Evolutionary conservation across 2,797 vertebrate genomes (phyloP).

Genomic region (Tinamus major): DNA sequence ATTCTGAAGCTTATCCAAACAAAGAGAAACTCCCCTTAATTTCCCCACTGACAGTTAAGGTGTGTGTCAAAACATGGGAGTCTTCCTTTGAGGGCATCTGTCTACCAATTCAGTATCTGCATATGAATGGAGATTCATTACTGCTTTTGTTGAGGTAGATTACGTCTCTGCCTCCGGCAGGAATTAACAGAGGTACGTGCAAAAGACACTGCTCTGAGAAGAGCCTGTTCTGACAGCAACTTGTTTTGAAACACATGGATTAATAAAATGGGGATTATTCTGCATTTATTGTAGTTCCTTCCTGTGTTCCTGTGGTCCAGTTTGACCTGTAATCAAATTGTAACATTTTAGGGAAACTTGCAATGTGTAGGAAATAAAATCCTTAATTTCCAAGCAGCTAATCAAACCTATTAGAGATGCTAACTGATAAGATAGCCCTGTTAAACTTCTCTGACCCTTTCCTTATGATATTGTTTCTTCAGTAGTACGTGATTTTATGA

Average conservation of each 20-base stretch:
- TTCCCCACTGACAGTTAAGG: not conserved
- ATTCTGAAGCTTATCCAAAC: not conserved
- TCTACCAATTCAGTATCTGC: not conserved
- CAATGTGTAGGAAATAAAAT: not conserved
- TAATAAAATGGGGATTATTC: not conserved
- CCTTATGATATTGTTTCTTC: not conserved
- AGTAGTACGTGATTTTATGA: not conserved
- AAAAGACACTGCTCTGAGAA: not conserved
- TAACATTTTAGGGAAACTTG: not conserved
- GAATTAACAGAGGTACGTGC: not conserved
- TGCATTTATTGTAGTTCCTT: not conserved
- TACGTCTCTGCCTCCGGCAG: not conserved
- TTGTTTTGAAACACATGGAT: not conserved
- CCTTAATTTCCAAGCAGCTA: not conserved
- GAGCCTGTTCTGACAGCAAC: not conserved
- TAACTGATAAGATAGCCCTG: not conserved
- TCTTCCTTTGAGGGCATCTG: not conserved
- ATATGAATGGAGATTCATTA: not conserved
- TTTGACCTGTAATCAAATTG: not conserved
- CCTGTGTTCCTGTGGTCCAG: not conserved
- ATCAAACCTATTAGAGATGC: not conserved
- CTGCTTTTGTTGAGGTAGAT: not conserved
- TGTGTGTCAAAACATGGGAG: not conserved
- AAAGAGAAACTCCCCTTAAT: constrained; percentile 3
- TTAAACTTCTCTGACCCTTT: not conserved